phyloP scores from a whole-genome alignment of 2,888 invertebrate genomes.

The Phania funesta region DNA sequence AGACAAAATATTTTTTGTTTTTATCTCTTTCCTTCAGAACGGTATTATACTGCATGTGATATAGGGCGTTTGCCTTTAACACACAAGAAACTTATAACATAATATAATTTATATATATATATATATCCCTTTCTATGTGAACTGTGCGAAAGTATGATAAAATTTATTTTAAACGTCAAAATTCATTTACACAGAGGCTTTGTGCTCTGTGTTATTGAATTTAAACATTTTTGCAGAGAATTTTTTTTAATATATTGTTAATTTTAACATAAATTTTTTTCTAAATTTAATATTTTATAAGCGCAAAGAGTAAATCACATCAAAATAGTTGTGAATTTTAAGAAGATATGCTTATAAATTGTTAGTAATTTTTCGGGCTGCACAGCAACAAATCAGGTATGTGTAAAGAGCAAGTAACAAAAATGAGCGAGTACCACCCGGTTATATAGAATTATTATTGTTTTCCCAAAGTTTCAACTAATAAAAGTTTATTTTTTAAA shows the following conservation, averaged over 20 bases:
- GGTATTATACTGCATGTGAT: not conserved
- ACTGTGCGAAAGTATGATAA: no score
- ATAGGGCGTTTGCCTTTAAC: not conserved
- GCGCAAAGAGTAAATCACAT: not conserved
- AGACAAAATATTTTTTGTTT: no score
- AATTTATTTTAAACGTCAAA: no score
- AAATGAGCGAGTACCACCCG: constrained; percentile 46
- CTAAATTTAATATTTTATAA: not conserved
- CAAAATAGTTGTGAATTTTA: not conserved
- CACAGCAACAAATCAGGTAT: constrained; percentile 36
- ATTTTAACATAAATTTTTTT: not conserved
- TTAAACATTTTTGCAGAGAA: constrained; percentile 24
- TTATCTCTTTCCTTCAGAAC: not conserved
- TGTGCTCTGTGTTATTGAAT: not conserved
- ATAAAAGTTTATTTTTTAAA: not conserved
- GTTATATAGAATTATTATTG: constrained; percentile 22
- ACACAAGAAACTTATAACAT: not conserved
- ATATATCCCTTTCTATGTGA: no score
- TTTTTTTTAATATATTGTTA: constrained; percentile 4
- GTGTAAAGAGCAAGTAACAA: constrained; percentile 38
- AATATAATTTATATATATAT: no score
- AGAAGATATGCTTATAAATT: constrained; percentile 1
- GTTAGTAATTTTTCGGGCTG: not conserved
- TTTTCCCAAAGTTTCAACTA: not conserved
- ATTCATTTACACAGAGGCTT: not conserved